Evolutionary conservation across 2,113 vertebrate genomes (phyloP), one percentile per base, ranked within the genome.

Genomic region (Arizona elegans): DNA sequence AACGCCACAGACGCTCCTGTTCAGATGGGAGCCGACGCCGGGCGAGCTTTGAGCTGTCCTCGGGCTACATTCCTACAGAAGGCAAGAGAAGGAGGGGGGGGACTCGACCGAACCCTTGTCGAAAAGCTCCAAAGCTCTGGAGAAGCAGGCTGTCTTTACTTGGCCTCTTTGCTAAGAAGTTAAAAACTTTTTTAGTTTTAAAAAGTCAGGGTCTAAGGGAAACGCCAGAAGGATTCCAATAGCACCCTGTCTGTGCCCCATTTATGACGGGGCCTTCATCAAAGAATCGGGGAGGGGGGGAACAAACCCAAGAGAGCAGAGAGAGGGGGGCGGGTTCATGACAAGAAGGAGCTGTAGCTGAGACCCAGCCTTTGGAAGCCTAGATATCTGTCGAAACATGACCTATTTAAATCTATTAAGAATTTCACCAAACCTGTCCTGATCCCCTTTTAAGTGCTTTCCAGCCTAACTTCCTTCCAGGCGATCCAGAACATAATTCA

Each of bases 391-490:
- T 97, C 97, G 95, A 96, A 97, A 97, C 97, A 96, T 96, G 97
- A 97, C 97, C 96, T 96, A 96, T 97, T 97, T 97, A 96, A 97
- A 97, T 97, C 97, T 96, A 97, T 97, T 97, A 97, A 96, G 97
- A 97, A 97, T 97, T 97, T 96, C 95, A 97, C 96, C 96, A 96
- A 96, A 95, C 97, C 97, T 96, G 95, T 97, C 96, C 94, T 96
- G 96, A 96, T 96, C 95, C 95, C 95, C 96, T 96, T 96, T 97
- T 96, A 96, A 97, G 97, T 96, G 96, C 96, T 96, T 96, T 95
- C 96, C 96, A 96, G 96, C 47, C 96, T 95, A 96, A 95, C 95
- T 96, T 94, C 94, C 95, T 11, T 33, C 95, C 92, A 5, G 96
- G 96, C 95, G 1, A 96, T 95, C 96, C 93, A 0, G 95, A 95